These are phyloP conservation scores for Glyptemys insculpta DNA, from an alignment of 2,797 vertebrate species.

Conservation along the genomic window DNA sequence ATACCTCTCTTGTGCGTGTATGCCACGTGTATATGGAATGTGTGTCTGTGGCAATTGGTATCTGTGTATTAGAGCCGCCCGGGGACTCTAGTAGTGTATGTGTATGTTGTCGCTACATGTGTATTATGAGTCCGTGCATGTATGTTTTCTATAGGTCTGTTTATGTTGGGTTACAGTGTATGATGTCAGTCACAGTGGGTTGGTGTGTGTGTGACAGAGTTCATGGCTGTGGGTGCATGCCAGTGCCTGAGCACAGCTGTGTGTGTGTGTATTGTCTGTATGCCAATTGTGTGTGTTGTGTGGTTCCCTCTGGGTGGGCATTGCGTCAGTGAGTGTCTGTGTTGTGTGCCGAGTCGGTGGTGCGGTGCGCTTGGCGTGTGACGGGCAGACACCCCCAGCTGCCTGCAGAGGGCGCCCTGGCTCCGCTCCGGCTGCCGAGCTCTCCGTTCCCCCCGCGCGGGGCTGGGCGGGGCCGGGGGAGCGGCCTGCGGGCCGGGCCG, in stretches of 20 bases:
- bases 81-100: neutral
- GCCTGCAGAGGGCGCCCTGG: neutral
- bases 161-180: too few relatives aligned
- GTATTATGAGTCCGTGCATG: neutral
- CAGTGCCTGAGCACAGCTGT: neutral
- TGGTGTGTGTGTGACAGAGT: too few relatives aligned
- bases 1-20: too few relatives aligned
- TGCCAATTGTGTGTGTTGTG: too few relatives aligned
- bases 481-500: too few relatives aligned
- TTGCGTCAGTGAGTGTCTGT: too few relatives aligned
- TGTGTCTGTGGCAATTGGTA: neutral
- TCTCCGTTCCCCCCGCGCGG: neutral
- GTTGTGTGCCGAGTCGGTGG: neutral
- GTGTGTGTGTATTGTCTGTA: neutral
- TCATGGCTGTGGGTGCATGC: too few relatives aligned
- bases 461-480: neutral
- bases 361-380: too few relatives aligned
- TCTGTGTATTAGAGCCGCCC: neutral
- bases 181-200: too few relatives aligned
- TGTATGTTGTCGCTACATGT: neutral
- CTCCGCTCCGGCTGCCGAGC: neutral
- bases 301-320: too few relatives aligned
- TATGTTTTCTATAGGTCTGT: neutral
- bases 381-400: neutral
- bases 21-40: too few relatives aligned